Evolutionary conservation across 1,140 invertebrate genomes (phyloP).

Genomic region (Drosophila parabipectinata): DNA sequence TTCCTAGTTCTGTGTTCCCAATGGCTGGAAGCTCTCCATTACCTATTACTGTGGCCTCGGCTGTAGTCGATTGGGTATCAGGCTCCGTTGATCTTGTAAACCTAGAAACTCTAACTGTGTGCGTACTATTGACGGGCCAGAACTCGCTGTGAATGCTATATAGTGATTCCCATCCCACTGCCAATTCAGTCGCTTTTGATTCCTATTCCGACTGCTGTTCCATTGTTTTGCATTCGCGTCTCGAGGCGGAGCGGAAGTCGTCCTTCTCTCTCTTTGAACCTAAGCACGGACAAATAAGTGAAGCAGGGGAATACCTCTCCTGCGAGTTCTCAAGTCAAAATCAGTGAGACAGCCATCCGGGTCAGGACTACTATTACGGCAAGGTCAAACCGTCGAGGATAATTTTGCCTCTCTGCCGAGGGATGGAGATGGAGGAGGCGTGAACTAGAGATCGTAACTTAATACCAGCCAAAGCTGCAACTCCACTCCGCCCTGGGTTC

Average conservation of each 20-base stretch:
- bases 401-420: constrained; percentile 2
- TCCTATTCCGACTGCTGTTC: constrained; percentile 48
- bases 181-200: constrained; percentile 23
- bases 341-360: constrained; percentile 34
- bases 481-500: neutral
- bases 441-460: constrained; percentile 59
- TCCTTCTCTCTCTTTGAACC: constrained; percentile 27
- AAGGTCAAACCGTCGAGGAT: constrained; percentile 61
- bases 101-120: constrained; percentile 46
- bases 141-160: constrained; percentile 23
- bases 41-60: constrained; percentile 3
- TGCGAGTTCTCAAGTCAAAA: constrained; percentile 44
- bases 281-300: constrained; percentile 31
- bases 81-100: constrained; percentile 68
- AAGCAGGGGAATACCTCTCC: constrained; percentile 10
- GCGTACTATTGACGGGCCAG: constrained; percentile 72
- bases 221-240: constrained; percentile 41
- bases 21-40: neutral
- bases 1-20: too few relatives aligned
- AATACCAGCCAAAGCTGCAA: constrained; percentile 74
- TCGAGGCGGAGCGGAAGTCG: constrained; percentile 57
- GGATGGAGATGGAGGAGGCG: constrained; percentile 19
- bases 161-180: constrained; percentile 10
- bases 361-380: constrained; percentile 74
- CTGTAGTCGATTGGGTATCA: constrained; percentile 49